Base-by-base conservation (phyloP, 2,113 vertebrate species). In the Channa maculata region DNA sequence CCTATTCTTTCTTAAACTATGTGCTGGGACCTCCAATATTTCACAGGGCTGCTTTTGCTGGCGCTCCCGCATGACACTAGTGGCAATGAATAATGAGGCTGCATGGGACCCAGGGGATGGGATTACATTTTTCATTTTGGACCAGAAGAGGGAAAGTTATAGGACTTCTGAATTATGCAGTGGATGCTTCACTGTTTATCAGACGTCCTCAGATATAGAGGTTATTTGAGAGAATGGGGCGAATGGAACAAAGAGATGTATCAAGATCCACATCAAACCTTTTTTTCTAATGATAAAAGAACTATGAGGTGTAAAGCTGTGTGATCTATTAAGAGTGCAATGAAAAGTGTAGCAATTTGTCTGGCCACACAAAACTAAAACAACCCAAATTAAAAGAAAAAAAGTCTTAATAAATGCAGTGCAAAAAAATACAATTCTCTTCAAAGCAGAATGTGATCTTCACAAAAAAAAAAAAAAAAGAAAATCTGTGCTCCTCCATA, bases 31-130 rank as follows among this genome's bases (percentile, higher is more conserved):
- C 66, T 74, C 58, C 66, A 71, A 83, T 86, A 82, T 87, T 81
- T 89, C 67, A 70, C 12, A 2, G 46, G 39, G 44, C 63, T 75
- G 50, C 70, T 72, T 82, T 53, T 63, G 38, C 70, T 69, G 52
- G 55, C 64, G 66, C 80, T 85, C 58, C 75, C 48, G 11, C 58
- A 54, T 77, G 86, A 83, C 67, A 87, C 68, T 38, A n/a, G 82
- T 64, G 72, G 78, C 79, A 50, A 60, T 86, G 85, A 90, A 85
- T 87, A 88, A 87, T 88, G 84, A 90, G 76, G 55, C 80, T 64
- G 63, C 45, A 39, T 46, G 36, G 57, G 65, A 83, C 75, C 80
- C 70, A 68, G 8, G 44, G 77, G 81, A 89, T 48, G 13, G 65
- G 62, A 84, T 74, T 77, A 68, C 63, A 83, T 86, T 88, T 85